Base-by-base conservation (phyloP, 2,888 invertebrate genomes). In the Drosophila flavopinicola region DNA sequence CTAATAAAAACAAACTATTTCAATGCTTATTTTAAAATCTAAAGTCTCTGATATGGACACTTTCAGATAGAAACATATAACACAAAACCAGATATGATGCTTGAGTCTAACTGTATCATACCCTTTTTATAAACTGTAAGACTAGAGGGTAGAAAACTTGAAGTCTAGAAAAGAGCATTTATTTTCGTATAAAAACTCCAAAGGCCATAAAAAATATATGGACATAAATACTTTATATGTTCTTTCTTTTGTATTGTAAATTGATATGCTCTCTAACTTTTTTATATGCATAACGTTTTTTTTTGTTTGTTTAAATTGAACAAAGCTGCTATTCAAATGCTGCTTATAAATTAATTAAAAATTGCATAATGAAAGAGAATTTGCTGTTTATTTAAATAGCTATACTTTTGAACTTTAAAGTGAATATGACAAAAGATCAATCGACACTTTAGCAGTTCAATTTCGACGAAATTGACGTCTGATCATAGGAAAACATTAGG, bases 401-500 rank as follows among this genome's bases (percentile, higher is more conserved):
- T 25, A 6, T 10, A 6, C 17, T 11, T 54, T 23, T 32, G n/a
- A 57, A 32, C 57, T 57, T 56, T 56, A 20, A 57, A 30, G 24
- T n/a, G 13, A 13, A 10, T 9, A 5, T 23, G 2, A 23, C 10
- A 13, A 7, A 4, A 13, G 6, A 13, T 20, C 23, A 15, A 42
- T 25, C 44, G 33, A 45, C 30, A 66, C 24, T 45, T 32, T 35
- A 7, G 23, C 24, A 33, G 20, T 20, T 44, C 2, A 70, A 32
- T 63, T 49, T 38, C 11, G 20, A 20, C 13, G 4, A n/a, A 25
- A 24, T 15, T 27, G 6, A 3, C 42, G 17, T 10, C 42, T 10
- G 38, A 32, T n/a, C 24, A 45, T 23, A 39, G 24, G 10, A 64
- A 64, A 25, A 47, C 32, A 68, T 51, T 57, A 37, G 30, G 23